Evolutionary conservation across 1,140 invertebrate genomes (phyloP).

Genomic region (Cepaea nemoralis): DNA sequence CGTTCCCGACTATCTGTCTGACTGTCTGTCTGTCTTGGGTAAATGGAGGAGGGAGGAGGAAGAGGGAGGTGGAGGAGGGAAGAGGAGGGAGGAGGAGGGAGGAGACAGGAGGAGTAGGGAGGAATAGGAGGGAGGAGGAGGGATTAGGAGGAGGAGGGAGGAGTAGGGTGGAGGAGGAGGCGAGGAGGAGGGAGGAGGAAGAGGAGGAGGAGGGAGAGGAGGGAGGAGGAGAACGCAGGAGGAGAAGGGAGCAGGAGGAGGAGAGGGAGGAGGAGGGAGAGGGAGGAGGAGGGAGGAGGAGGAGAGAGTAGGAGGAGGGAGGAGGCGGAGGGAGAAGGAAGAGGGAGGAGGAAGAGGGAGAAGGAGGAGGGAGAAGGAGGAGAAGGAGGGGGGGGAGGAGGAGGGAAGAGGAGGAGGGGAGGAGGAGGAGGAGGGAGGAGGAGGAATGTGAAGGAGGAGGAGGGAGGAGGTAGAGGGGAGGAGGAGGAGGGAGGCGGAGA

Average conservation of each 20-base stretch:
- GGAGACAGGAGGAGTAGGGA: no score
- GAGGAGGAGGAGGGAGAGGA: not conserved
- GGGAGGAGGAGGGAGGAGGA: conserved; percentile 22
- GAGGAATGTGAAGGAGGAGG: no score
- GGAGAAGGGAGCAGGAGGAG: not conserved
- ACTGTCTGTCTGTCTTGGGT: no score
- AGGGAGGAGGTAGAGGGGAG: no score
- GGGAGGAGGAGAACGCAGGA: no score
- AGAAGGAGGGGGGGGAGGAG: conserved; percentile 1
- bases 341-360: not conserved
- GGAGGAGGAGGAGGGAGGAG: not conserved
- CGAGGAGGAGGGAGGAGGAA: conserved; percentile 14
- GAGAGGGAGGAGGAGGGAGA: conserved; percentile 20
- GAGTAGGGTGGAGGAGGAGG: no score
- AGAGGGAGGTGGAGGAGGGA: not conserved
- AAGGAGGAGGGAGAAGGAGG: not conserved
- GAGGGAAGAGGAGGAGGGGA: not conserved
- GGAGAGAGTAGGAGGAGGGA: no score
- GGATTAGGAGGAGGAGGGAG: no score
- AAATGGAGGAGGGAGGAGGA: no score
- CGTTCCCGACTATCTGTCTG: no score
- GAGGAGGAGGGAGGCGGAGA: no score
- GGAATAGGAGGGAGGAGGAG: no score
- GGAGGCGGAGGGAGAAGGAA: not conserved
- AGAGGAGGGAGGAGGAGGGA: not conserved